Evolutionary conservation across 1,140 invertebrate species (phyloP), one percentile per base, ranked within the genome.

Genomic region (Papilio polytes): DNA sequence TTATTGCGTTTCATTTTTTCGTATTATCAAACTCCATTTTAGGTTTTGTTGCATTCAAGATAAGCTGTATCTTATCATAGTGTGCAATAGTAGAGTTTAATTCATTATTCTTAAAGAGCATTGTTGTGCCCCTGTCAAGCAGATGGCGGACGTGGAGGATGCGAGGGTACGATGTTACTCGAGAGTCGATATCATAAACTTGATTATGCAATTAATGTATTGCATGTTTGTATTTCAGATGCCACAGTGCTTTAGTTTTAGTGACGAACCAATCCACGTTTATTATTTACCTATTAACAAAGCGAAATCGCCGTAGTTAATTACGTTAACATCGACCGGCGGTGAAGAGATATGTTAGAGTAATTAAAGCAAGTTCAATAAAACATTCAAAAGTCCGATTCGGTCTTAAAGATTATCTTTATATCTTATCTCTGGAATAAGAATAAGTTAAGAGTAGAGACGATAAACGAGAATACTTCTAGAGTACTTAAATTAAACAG

Each of bases 1-100:
- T 93, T 93, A 94, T 92, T 86, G 83, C 82, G 83, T 85, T 87
- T 89, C 85, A 91, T 91, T 93, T 90, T 89, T 88, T 86, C 86
- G 81, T 90, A 87, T 85, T 82, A 87, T 85, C 85, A 85, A 85
- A 86, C 82, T 84, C 70, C 81, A 81, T 80, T 86, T 84, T 81
- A 84, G 77, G 85, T 85, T 85, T 59, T 36, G 74, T 31, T 53
- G 53, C 18, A 51, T 70, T 79, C 20, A 10, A 31, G 36, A 79
- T 79, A 31, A 46, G 59, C 6, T 70, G 44, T 41, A 12, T 70
- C 41, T 13, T 22, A 31, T 44, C 12, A 44, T 8, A 41, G 73
- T 70, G 48, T 76, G 51, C 74, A 31, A 77, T 77, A 56, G 31
- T 36, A 36, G 74, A 22, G 26, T 36, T 31, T 77, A 77, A 53